These are phyloP conservation scores for Amazonetta brasiliensis DNA, from an alignment of 2,797 vertebrate genomes.

Conservation along the genomic window DNA sequence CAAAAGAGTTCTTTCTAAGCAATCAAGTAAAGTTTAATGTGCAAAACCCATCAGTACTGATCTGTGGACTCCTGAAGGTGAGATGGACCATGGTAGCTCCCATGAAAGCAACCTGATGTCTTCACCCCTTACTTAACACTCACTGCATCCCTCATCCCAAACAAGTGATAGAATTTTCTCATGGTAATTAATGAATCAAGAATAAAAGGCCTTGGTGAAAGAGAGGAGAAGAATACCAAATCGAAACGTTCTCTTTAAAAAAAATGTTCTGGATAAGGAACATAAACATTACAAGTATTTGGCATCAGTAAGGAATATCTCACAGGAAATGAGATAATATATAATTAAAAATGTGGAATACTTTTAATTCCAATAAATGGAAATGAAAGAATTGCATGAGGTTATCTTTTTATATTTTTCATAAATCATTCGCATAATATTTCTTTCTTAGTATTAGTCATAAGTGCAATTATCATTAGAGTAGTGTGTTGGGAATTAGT, in stretches of 20 bases:
- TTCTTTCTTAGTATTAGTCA: slow-evolving; percentile 7
- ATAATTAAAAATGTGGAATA: slow-evolving; percentile 40
- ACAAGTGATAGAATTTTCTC: not conserved
- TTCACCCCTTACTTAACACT: not conserved
- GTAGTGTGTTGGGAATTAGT: not conserved
- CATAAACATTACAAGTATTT: not conserved
- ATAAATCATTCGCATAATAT: slow-evolving; percentile 10
- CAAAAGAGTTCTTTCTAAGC: not conserved
- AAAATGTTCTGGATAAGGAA: not conserved
- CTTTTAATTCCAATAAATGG: slow-evolving; percentile 35
- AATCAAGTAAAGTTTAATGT: not conserved
- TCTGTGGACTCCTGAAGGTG: not conserved
- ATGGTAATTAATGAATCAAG: not conserved
- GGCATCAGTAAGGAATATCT: not conserved
- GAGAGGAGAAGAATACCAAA: not conserved
- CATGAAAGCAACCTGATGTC: not conserved
- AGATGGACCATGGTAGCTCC: not conserved
- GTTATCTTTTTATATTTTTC: not conserved
- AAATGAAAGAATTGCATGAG: slow-evolving; percentile 3
- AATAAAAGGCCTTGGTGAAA: not conserved
- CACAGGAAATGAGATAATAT: slow-evolving; percentile 32
- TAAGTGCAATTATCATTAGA: not conserved
- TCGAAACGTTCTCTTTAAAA: not conserved
- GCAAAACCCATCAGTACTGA: not conserved
- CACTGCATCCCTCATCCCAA: not conserved